Percentiles rank a stretch among this genome's conserved stretches.
Evolutionary conservation across 2,888 invertebrate genomes (phyloP).

Genomic region (Synanthedon tipuliformis): DNA sequence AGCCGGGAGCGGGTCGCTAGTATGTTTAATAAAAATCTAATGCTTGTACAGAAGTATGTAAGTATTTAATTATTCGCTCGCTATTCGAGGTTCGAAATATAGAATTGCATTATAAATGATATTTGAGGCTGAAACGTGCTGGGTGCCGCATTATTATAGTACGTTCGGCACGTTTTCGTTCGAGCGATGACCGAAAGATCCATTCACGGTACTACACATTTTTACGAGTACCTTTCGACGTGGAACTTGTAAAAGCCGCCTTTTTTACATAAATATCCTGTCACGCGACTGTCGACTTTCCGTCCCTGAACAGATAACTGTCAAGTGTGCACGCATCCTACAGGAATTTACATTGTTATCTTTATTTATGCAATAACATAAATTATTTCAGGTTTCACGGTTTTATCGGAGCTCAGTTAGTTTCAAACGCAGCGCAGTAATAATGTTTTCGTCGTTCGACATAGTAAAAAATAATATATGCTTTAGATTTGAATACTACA

Average conservation of each 20-base stretch:
- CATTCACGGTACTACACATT: slow-evolving; percentile 2
- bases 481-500: too few relatives aligned
- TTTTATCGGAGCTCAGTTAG: slow-evolving; percentile 1
- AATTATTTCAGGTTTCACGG: neutral
- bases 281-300: slow-evolving; percentile 1
- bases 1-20: too few relatives aligned
- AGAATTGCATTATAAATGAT: slow-evolving; percentile 5
- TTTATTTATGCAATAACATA: slow-evolving; percentile 8
- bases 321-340: slow-evolving; percentile 5
- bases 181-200: slow-evolving; percentile 3
- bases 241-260: neutral
- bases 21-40: too few relatives aligned
- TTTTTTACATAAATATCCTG: slow-evolving; percentile 3
- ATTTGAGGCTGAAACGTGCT: neutral
- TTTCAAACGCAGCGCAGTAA: slow-evolving; percentile 2
- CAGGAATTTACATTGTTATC: slow-evolving; percentile 7
- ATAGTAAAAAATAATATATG: too few relatives aligned
- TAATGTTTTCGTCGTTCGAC: too few relatives aligned
- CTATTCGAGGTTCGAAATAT: neutral
- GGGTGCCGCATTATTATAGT: neutral
- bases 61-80: neutral
- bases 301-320: slow-evolving; percentile 8
- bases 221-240: slow-evolving; percentile 4
- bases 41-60: neutral
- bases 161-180: neutral